These are phyloP conservation scores for Tachysurus vachellii DNA, from an alignment of 2,113 vertebrate species.

Conservation along the genomic window DNA sequence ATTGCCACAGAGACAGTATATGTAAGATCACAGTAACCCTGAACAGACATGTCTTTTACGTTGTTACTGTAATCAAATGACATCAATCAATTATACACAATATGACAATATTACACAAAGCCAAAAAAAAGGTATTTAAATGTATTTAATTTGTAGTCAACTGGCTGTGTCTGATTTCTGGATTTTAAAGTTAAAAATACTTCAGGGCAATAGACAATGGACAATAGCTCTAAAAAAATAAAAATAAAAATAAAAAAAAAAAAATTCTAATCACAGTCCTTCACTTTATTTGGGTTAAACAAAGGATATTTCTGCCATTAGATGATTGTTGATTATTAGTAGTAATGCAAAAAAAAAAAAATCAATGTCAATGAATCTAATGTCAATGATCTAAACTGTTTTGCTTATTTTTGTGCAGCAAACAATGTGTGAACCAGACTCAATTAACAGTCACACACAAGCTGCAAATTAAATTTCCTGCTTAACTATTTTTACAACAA, in stretches of 20 bases:
- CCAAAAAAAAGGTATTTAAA: neutral
- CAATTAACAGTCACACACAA: neutral
- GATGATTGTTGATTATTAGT: neutral
- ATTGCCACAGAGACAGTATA: constrained; percentile 35
- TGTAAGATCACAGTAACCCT: neutral
- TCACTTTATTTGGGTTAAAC: neutral
- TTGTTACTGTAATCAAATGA: neutral
- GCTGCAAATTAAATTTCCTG: neutral
- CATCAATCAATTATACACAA: neutral
- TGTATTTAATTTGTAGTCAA: neutral
- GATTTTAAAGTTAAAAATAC: neutral
- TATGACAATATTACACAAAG: neutral
- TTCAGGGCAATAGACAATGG: neutral
- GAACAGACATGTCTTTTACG: neutral
- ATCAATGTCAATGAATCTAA: neutral
- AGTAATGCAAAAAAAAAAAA: neutral
- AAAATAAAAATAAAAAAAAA: no score
- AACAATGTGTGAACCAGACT: neutral
- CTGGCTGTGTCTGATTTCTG: neutral
- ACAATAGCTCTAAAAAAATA: neutral
- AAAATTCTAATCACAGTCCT: neutral
- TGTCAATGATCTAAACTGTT: neutral
- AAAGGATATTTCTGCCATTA: neutral
- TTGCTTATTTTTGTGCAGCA: neutral
- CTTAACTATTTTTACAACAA: neutral